Percentiles rank a stretch among this genome's conserved stretches.
Evolutionary conservation across 2,797 vertebrate genomes (phyloP).

Genomic region (Taeniopygia guttata): DNA sequence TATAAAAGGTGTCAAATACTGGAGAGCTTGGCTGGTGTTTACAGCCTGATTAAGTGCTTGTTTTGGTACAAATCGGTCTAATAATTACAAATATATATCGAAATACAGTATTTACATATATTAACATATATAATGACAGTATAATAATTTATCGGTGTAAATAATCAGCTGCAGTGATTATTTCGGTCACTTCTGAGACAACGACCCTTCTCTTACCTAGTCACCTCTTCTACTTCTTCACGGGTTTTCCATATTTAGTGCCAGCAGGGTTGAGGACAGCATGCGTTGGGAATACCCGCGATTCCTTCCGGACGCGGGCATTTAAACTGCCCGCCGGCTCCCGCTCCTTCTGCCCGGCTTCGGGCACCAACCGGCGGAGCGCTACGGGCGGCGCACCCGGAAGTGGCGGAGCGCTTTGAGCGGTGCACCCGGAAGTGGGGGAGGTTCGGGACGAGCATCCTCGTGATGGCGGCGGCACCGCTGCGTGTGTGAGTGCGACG

Average conservation of each 20-base stretch:
- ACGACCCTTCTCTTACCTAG: background rate
- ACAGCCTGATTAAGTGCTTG: constrained; percentile 29
- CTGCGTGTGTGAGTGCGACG: constrained; percentile 26
- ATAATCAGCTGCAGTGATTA: background rate
- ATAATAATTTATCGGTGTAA: too few relatives aligned
- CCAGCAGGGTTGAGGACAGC: background rate
- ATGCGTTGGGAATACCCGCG: background rate
- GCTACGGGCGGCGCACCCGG: background rate
- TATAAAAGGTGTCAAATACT: background rate
- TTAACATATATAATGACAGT: too few relatives aligned
- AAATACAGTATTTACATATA: background rate
- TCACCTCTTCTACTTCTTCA: background rate
- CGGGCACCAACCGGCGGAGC: background rate
- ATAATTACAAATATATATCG: background rate
- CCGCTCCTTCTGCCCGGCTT: fast-evolving
- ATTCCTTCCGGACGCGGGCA: fast-evolving
- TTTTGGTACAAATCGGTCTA: background rate
- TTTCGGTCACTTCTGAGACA: background rate
- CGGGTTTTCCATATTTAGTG: background rate
- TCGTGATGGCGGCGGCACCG: background rate
- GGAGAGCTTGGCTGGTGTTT: constrained; percentile 10
- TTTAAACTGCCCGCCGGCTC: background rate
- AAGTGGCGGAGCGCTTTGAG: background rate
- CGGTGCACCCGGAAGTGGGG: background rate
- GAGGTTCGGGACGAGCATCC: fast-evolving